Percentiles rank a stretch among this genome's conserved stretches.
phyloP scores from a whole-genome alignment of 1,140 invertebrate species.

The Drosophila funebris region DNA sequence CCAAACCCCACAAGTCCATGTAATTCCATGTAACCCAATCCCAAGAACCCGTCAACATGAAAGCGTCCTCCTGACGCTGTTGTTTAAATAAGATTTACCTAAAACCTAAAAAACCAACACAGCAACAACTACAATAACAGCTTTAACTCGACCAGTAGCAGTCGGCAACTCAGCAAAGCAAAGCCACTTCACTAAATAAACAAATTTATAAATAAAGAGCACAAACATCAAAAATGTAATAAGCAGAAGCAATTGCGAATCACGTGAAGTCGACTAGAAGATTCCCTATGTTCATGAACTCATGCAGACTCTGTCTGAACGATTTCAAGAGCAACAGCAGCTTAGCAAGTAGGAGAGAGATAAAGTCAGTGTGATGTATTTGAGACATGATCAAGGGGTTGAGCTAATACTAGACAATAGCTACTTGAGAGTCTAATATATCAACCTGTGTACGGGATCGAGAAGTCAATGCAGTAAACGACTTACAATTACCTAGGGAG shows the following conservation, averaged over 20 bases:
- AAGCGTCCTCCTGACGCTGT: slow-evolving; percentile 27
- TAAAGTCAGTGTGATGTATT: too few species aligned
- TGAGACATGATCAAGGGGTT: too few species aligned
- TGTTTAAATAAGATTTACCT: slow-evolving; percentile 71
- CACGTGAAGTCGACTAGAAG: not conserved
- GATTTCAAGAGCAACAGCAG: too few species aligned
- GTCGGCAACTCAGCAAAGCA: slow-evolving; percentile 40
- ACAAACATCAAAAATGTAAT: not conserved
- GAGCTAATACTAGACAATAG: too few species aligned
- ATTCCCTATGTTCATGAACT: not conserved
- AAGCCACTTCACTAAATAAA: slow-evolving; percentile 62
- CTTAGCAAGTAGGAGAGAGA: too few species aligned
- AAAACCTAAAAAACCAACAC: slow-evolving; percentile 39
- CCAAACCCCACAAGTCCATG: slow-evolving; percentile 42
- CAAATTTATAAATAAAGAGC: slow-evolving; percentile 65
- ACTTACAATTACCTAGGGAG: too few species aligned
- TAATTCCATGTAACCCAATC: slow-evolving; percentile 41
- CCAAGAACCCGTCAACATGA: slow-evolving; percentile 1
- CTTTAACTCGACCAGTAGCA: slow-evolving; percentile 2
- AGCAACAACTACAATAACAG: not conserved
- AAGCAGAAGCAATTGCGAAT: not conserved
- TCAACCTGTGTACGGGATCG: too few species aligned
- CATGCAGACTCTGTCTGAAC: not conserved
- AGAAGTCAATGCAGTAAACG: too few species aligned
- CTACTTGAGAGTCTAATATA: too few species aligned